Evolutionary conservation across 2,888 invertebrate genomes (phyloP).

Genomic region (Scaptomyza reducta): DNA sequence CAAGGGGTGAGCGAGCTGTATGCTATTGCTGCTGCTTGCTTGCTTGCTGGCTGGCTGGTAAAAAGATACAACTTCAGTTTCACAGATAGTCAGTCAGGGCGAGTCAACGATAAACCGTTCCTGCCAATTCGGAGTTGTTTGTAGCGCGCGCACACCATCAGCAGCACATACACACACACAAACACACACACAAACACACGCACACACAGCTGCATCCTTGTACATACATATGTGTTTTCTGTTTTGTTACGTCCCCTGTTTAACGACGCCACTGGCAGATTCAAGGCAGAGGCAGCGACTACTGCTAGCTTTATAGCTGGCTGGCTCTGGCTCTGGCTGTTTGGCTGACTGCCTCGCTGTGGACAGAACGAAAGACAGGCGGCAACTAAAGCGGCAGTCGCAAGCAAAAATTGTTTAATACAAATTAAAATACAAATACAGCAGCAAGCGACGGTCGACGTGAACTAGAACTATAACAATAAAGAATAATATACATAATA

Average conservation of each 20-base stretch:
- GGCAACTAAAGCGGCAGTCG: slow-evolving; percentile 69
- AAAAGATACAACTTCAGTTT: slow-evolving; percentile 48
- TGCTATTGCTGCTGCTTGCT: slow-evolving; percentile 10
- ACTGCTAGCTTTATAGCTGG: slow-evolving; percentile 61
- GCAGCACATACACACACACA: too few relatives aligned
- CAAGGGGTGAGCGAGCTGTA: slow-evolving; percentile 48
- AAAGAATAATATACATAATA: slow-evolving; percentile 48
- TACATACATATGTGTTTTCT: slow-evolving; percentile 4
- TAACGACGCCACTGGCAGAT: slow-evolving; percentile 40
- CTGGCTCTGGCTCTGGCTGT: slow-evolving; percentile 61
- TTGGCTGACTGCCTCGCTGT: slow-evolving; percentile 71
- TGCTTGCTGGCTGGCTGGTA: slow-evolving; percentile 19
- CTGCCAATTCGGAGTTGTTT: slow-evolving; percentile 41
- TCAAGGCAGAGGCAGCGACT: slow-evolving; percentile 52
- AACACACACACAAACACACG: background rate
- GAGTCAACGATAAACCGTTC: slow-evolving; percentile 40
- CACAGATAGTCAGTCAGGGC: slow-evolving; percentile 38
- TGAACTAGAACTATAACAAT: slow-evolving; percentile 48
- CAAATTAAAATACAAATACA: slow-evolving; percentile 52
- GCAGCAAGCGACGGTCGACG: slow-evolving; percentile 25
- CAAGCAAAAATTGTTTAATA: slow-evolving; percentile 59
- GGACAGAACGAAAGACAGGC: slow-evolving; percentile 77
- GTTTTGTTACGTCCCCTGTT: slow-evolving; percentile 39
- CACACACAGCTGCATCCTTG: slow-evolving; percentile 44
- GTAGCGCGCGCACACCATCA: slow-evolving; percentile 12